A percentile compares a stretch with the other conserved stretches of the same genome.
Evolutionary conservation across 2,888 invertebrate species (phyloP).

Genomic region (Watsonalla cultraria): DNA sequence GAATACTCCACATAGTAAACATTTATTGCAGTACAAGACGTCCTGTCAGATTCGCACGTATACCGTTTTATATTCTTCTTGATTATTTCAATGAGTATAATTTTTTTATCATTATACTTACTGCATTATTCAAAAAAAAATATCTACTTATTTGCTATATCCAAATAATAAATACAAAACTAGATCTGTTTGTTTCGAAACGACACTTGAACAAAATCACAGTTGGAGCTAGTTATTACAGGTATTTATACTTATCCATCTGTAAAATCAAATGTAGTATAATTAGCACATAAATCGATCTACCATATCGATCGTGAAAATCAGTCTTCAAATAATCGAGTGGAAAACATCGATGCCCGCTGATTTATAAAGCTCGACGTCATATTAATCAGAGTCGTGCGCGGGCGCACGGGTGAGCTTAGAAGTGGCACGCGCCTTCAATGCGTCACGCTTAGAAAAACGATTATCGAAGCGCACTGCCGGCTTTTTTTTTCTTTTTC

Average conservation of each 20-base stretch:
- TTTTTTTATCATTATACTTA: too few species aligned
- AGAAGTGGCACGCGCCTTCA: conserved; percentile 52
- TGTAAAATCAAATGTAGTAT: background rate
- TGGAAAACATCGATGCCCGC: conserved; percentile 35
- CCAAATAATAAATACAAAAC: too few species aligned
- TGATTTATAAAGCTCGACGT: conserved; percentile 39
- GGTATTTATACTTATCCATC: too few species aligned
- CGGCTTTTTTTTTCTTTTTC: conserved; percentile 64
- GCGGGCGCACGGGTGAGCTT: conserved; percentile 47
- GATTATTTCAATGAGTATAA: background rate
- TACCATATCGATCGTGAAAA: background rate
- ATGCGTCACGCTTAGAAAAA: conserved; percentile 49
- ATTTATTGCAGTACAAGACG: conserved; percentile 41
- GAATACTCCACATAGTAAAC: conserved; percentile 50
- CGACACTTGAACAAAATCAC: too few species aligned
- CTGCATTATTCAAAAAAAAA: too few species aligned
- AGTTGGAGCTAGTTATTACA: too few species aligned
- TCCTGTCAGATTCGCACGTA: conserved; percentile 41
- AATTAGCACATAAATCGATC: background rate
- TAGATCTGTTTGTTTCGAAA: too few species aligned
- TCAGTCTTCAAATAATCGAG: conserved; percentile 6
- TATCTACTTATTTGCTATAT: too few species aligned
- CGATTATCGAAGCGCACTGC: conserved; percentile 51
- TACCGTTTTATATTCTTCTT: conserved; percentile 28
- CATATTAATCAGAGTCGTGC: conserved; percentile 57